Conservation (phyloP, 2,888 invertebrate genomes). For the Dasypolia templi region DNA sequence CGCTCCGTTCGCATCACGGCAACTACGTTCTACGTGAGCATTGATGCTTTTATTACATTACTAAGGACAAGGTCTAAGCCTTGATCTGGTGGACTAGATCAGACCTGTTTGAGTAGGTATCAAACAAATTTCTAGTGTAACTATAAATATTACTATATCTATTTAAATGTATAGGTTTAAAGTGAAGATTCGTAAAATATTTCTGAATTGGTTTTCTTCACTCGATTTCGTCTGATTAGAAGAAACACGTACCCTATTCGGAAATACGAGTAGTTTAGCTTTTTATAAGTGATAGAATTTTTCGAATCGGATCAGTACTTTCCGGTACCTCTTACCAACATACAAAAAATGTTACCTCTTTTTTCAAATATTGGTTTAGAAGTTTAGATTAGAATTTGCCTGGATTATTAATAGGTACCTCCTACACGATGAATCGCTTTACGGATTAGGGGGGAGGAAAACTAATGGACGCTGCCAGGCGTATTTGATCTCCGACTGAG, state of each 20-base stretch:
- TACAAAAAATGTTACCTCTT: background rate
- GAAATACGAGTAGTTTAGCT: background rate
- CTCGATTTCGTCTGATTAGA: no score
- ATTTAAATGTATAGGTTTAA: no score
- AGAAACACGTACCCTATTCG: background rate
- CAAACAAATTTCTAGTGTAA: background rate
- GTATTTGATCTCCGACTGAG: background rate
- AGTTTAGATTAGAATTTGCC: background rate
- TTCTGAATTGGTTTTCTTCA: no score
- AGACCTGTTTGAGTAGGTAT: background rate
- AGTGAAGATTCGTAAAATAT: no score
- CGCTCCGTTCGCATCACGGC: background rate
- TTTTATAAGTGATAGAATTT: no score
- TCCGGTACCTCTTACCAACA: background rate
- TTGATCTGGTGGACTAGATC: background rate
- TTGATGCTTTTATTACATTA: slow-evolving; percentile 5
- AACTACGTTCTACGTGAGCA: no score
- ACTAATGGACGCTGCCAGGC: background rate
- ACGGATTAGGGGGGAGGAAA: no score
- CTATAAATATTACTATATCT: background rate
- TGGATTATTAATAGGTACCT: background rate
- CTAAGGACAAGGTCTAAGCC: background rate
- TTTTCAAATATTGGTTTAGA: background rate
- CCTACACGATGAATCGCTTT: background rate
- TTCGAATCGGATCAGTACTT: background rate